Evolutionary conservation across 1,140 invertebrate genomes (phyloP).

Genomic region (Drosophila leontia): DNA sequence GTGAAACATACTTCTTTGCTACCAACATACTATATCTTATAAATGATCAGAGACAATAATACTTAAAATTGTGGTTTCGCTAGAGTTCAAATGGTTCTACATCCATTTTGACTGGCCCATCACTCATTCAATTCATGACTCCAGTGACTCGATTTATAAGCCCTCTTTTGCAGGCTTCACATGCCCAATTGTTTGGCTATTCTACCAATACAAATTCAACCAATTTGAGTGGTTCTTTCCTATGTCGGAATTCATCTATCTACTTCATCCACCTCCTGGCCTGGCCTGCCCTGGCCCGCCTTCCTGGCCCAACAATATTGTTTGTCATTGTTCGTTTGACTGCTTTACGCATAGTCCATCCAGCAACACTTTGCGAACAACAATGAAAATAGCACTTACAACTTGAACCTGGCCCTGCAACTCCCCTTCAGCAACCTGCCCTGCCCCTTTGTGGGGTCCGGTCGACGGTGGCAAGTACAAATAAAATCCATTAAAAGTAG

Average conservation of each 20-base stretch:
- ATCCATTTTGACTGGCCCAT: constrained; percentile 9
- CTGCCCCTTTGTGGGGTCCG: constrained; percentile 3
- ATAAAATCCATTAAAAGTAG: constrained; percentile 81
- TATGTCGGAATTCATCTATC: constrained; percentile 2
- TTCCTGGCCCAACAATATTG: constrained; percentile 31
- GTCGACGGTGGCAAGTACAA: constrained; percentile 73
- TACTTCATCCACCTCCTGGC: neutral
- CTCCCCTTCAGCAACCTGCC: neutral
- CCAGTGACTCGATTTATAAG: constrained; percentile 38
- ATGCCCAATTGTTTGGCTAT: constrained; percentile 41
- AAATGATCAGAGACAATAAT: neutral
- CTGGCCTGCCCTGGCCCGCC: neutral
- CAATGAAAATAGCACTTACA: constrained; percentile 57
- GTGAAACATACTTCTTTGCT: neutral
- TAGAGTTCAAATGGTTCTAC: neutral
- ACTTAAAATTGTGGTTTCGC: neutral
- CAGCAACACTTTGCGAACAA: constrained; percentile 48
- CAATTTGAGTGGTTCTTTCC: constrained; percentile 35
- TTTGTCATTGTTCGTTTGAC: constrained; percentile 55
- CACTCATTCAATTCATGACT: constrained; percentile 28
- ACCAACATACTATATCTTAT: neutral
- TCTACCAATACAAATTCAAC: constrained; percentile 33
- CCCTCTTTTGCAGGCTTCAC: constrained; percentile 22
- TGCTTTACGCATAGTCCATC: constrained; percentile 50
- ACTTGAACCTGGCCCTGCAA: constrained; percentile 48